phyloP scores from a whole-genome alignment of 2,888 invertebrate genomes.

The Dioctria linearis region DNA sequence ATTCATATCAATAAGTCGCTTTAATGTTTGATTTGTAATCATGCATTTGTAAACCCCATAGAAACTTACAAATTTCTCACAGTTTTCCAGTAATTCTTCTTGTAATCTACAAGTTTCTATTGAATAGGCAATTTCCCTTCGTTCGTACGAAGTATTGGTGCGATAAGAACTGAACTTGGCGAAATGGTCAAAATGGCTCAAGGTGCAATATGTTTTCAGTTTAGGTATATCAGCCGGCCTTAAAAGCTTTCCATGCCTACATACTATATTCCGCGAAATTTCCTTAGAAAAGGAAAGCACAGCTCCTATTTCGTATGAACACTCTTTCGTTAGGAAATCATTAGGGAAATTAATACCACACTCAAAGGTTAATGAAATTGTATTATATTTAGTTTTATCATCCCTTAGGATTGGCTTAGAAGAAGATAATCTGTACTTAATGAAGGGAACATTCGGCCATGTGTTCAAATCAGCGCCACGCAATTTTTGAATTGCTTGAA shows the following conservation, averaged over 20 bases:
- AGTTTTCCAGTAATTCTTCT: background rate
- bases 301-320: background rate
- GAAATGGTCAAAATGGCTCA: conserved; percentile 1
- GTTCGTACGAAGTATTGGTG: background rate
- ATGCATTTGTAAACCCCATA: conserved; percentile 7
- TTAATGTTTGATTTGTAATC: background rate
- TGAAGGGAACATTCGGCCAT: conserved; percentile 24
- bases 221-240: background rate
- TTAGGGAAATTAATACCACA: conserved; percentile 22
- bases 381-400: background rate
- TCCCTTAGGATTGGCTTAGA: conserved; percentile 29
- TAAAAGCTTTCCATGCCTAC: background rate
- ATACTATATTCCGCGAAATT: background rate
- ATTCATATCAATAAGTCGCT: background rate
- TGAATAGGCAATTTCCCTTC: background rate
- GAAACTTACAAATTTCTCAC: background rate
- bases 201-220: background rate
- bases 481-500: background rate
- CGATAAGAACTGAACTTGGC: background rate
- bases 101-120: background rate
- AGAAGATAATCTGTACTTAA: conserved; percentile 39
- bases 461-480: conserved; percentile 17
- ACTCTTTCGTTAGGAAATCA: background rate
- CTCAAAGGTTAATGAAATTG: conserved; percentile 38
- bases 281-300: background rate